Evolutionary conservation across 2,888 invertebrate species (phyloP), one percentile per base, ranked within the genome.

Genomic region (Hypercompe scribonia): DNA sequence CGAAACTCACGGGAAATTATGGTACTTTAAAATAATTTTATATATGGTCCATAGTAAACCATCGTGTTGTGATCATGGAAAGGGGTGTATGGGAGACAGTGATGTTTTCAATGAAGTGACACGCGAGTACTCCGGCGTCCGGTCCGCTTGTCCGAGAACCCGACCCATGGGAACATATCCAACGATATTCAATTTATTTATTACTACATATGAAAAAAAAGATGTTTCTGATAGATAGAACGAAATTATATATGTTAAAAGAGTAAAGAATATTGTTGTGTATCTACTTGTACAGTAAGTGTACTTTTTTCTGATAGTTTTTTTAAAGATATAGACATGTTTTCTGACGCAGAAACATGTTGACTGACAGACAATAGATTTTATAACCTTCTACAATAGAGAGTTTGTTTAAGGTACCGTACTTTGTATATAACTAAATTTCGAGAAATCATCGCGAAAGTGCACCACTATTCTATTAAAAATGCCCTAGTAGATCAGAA

Each of bases 61-160:
- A 80, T 78, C 82, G 80, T 82, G 86, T 86, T 82, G 87, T 83
- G 86, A 89, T 90, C 89, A 89, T 89, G 88, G 88, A 89, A 90
- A 88, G 84, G 81, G 83, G 89, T 89, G 88, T 85, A 88, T 87
- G 85, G 86, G 80, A 80, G 88, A 88, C 90, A 89, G 86, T 90
- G 91, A 91, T 88, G 90, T 90, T 87, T 89, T 88, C 89, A 90
- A 88, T 89, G 90, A 89, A 87, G 85, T 71, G 83, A 89, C 86
- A 86, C 81, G 83, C 81, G 87, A 90, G 85, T 90, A 89, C 89
- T 87, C n/a, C 85, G 86, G 88, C 88, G 90, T 93, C 93, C 92
- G 92, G 93, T 89, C 31, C 58, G 33, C 3, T 34, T 68, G 68
- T 68, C 71, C 50, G 71, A 68, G 63, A 46, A 36, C 84, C 76